Evolutionary conservation across 2,797 vertebrate species (phyloP).

Genomic region (Coranthus polyacanthus): DNA sequence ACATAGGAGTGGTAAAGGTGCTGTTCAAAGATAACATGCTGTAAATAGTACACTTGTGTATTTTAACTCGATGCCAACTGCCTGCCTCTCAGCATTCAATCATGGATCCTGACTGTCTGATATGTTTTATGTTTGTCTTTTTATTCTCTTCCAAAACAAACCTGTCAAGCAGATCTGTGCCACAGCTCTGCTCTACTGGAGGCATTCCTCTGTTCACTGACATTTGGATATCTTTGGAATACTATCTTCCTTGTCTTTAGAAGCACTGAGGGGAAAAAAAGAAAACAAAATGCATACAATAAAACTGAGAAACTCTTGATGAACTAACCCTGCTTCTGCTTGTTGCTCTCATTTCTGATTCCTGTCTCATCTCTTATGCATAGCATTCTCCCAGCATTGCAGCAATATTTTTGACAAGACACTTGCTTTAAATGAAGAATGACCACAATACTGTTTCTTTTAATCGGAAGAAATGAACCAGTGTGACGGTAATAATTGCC

Average conservation of each 20-base stretch:
- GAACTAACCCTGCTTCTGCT: conserved; percentile 82
- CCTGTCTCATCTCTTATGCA: conserved; percentile 45
- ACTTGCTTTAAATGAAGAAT: neutral
- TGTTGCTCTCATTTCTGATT: conserved; percentile 69
- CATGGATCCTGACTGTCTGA: conserved; percentile 70
- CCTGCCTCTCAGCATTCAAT: conserved; percentile 82
- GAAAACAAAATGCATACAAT: conserved; percentile 77
- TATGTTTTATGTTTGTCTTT: conserved; percentile 75
- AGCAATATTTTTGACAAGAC: conserved; percentile 13
- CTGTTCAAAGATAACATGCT: conserved; percentile 79
- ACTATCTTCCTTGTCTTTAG: conserved; percentile 85
- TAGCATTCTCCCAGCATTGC: conserved; percentile 60
- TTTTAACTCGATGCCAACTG: conserved; percentile 75
- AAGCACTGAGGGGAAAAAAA: conserved; percentile 82
- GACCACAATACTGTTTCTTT: neutral
- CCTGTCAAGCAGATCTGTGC: conserved; percentile 74
- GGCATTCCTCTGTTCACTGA: conserved; percentile 75
- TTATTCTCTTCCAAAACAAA: conserved; percentile 67
- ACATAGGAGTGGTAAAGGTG: conserved; percentile 74
- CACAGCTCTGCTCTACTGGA: conserved; percentile 66
- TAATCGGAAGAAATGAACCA: neutral
- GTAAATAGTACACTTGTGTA: conserved; percentile 87
- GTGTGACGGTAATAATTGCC: conserved; percentile 6
- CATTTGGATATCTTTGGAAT: conserved; percentile 82
- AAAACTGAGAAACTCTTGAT: conserved; percentile 86